A percentile compares a stretch with the other conserved stretches of the same genome.
Evolutionary conservation across 2,113 vertebrate genomes (phyloP).

Genomic region (Orientallactaga bullata): DNA sequence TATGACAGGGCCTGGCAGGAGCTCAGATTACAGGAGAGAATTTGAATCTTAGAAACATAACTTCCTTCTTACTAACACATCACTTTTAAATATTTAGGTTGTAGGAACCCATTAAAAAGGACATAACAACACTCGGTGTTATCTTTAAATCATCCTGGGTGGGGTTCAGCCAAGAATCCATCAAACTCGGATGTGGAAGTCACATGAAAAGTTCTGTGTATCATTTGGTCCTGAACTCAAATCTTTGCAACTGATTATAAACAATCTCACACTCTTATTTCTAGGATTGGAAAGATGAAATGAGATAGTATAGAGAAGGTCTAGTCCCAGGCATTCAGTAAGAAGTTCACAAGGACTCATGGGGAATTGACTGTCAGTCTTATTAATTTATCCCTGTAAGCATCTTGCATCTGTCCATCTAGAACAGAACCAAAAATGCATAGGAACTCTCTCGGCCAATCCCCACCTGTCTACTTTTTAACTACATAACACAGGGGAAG

Average conservation of each 20-base stretch:
- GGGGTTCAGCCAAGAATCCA: constrained; percentile 43
- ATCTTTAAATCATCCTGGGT: constrained; percentile 31
- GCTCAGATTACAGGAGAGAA: constrained; percentile 44
- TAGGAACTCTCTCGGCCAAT: background rate
- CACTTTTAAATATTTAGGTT: constrained; percentile 62
- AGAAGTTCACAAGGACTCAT: background rate
- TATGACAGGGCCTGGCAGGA: background rate
- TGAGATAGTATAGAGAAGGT: background rate
- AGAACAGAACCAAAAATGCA: background rate
- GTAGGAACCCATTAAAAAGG: constrained; percentile 36
- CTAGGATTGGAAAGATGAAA: background rate
- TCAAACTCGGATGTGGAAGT: background rate
- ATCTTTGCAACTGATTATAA: background rate
- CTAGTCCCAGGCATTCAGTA: background rate
- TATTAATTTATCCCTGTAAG: background rate
- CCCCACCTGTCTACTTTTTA: background rate
- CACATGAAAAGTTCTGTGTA: constrained; percentile 2
- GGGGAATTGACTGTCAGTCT: background rate
- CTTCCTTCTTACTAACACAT: constrained; percentile 21
- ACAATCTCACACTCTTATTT: background rate
- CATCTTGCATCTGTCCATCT: background rate
- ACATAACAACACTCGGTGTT: constrained; percentile 31
- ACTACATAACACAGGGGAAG: background rate
- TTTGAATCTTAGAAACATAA: constrained; percentile 20
- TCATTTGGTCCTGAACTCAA: constrained; percentile 27